Evolutionary conservation across 1,140 invertebrate genomes (phyloP).

Genomic region (Nebria ingens): DNA sequence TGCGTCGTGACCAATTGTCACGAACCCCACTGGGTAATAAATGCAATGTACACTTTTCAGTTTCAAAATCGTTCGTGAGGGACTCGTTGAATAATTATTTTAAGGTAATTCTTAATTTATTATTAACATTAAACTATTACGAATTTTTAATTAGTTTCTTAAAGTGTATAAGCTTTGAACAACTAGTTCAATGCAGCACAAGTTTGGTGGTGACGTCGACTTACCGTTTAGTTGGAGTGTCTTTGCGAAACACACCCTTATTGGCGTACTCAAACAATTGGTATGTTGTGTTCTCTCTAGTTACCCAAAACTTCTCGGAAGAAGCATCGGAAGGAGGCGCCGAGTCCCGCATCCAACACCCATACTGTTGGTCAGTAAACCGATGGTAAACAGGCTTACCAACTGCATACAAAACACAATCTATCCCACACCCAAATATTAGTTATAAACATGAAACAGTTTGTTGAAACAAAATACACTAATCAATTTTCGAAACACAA

Average conservation of each 20-base stretch:
- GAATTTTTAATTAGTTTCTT: too few relatives aligned
- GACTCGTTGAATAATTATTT: too few relatives aligned
- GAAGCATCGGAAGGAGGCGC: constrained; percentile 45
- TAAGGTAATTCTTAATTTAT: too few relatives aligned
- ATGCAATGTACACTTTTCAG: background rate
- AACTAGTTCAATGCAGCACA: too few relatives aligned
- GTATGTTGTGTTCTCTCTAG: constrained; percentile 58
- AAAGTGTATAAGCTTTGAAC: too few relatives aligned
- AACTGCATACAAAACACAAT: constrained; percentile 78
- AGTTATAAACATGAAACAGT: too few relatives aligned
- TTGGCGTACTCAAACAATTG: constrained; percentile 66
- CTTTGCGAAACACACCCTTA: constrained; percentile 55
- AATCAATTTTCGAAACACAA: too few relatives aligned
- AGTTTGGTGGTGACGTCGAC: background rate
- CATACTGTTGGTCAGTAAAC: constrained; percentile 59
- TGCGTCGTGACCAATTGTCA: too few relatives aligned
- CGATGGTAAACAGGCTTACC: constrained; percentile 86
- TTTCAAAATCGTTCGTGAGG: background rate
- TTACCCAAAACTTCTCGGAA: constrained; percentile 73
- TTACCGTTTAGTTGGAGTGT: constrained; percentile 33
- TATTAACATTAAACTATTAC: too few relatives aligned
- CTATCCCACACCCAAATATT: too few relatives aligned
- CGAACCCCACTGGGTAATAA: too few relatives aligned
- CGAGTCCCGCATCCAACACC: constrained; percentile 80
- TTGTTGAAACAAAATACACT: too few relatives aligned